phyloP scores from a whole-genome alignment of 2,888 invertebrate genomes.

The Actias luna region DNA sequence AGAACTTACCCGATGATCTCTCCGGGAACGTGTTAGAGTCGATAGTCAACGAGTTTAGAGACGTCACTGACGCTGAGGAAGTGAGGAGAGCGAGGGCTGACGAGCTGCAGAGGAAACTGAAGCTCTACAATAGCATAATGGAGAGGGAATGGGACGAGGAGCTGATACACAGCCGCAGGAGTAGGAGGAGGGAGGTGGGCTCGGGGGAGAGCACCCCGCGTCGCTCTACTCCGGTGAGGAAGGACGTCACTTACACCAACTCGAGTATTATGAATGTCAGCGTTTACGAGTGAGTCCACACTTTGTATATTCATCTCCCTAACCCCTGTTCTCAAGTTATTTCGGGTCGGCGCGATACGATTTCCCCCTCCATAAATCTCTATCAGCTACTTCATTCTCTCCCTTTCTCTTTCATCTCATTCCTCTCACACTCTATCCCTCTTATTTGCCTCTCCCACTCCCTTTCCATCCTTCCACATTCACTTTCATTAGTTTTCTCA shows the following conservation, averaged over 20 bases:
- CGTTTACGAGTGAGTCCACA: conserved; percentile 47
- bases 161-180: conserved; percentile 82
- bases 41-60: conserved; percentile 68
- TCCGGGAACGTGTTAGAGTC: conserved; percentile 67
- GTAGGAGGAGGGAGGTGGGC: conserved; percentile 51
- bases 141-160: conserved; percentile 87
- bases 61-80: conserved; percentile 60
- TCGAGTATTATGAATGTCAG: conserved; percentile 64
- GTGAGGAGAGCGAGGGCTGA: conserved; percentile 51
- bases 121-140: conserved; percentile 86
- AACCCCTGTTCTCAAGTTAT: too few relatives aligned
- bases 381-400: too few relatives aligned
- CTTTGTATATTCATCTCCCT: too few relatives aligned
- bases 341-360: too few relatives aligned
- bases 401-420: too few relatives aligned
- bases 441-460: too few relatives aligned
- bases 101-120: conserved; percentile 78
- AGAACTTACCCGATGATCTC: conserved; percentile 71
- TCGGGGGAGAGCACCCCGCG: conserved; percentile 58
- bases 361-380: too few relatives aligned
- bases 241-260: conserved; percentile 51
- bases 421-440: too few relatives aligned
- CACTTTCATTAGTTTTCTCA: too few relatives aligned
- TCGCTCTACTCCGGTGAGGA: conserved; percentile 48
- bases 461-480: too few relatives aligned